These are phyloP conservation scores for Anniella stebbinsi DNA, from an alignment of 2,797 vertebrate species.

Conservation along the genomic window DNA sequence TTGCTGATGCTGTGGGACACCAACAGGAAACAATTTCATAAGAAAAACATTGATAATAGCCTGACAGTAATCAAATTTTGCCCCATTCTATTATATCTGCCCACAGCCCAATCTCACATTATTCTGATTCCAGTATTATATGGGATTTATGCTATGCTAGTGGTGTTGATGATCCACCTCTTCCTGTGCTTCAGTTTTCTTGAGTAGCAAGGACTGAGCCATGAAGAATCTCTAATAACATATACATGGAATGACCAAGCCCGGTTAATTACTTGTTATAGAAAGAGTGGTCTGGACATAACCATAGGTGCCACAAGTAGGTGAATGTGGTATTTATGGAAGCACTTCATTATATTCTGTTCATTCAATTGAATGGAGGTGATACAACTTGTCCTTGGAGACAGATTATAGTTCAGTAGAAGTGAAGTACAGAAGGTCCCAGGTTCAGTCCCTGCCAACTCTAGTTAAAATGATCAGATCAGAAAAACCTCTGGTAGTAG, in stretches of 20 bases:
- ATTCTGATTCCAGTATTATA: not conserved
- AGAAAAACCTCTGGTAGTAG: not conserved
- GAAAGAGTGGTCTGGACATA: not conserved
- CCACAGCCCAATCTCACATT: not conserved
- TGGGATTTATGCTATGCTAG: not conserved
- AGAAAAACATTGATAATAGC: not conserved
- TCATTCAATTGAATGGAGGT: not conserved
- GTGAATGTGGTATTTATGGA: not conserved
- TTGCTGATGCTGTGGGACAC: not conserved
- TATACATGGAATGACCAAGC: no score
- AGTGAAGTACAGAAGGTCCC: not conserved
- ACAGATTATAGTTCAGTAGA: not conserved
- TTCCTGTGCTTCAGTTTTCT: not conserved
- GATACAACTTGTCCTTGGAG: no score
- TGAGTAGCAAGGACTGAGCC: not conserved
- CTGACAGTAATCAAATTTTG: not conserved
- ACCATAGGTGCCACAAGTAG: not conserved
- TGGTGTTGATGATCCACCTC: not conserved
- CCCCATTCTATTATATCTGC: not conserved
- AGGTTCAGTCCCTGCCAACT: not conserved
- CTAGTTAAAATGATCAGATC: not conserved
- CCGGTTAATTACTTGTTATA: not conserved
- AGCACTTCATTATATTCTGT: not conserved
- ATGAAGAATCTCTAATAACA: not conserved
- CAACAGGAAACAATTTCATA: not conserved